These are phyloP conservation scores for Eunapius fragilis DNA, from an alignment of 37 sponge, comb jelly and placozoan species.

Conservation along the genomic window DNA sequence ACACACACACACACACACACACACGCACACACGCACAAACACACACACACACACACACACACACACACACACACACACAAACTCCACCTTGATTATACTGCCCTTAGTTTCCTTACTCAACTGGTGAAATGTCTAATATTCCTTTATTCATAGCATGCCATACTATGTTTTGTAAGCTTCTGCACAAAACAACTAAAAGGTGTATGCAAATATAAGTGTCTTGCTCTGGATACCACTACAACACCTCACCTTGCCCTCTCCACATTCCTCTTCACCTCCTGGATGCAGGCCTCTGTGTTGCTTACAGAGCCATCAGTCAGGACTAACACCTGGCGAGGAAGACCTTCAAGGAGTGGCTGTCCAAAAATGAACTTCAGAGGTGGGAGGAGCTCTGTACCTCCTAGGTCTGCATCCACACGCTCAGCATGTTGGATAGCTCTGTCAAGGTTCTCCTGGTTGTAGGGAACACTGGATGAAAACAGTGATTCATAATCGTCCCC, in stretches of 20 bases:
- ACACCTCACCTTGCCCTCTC: conserved; percentile 32
- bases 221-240: too few species aligned
- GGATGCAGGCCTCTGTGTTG: conserved; percentile 48
- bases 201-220: too few species aligned
- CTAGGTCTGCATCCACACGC: conserved; percentile 54
- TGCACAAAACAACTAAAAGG: too few species aligned
- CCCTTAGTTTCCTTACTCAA: too few species aligned
- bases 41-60: too few species aligned
- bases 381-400: conserved; percentile 56
- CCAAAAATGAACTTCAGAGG: conserved; percentile 57
- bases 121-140: too few species aligned
- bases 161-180: too few species aligned
- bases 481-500: conserved; percentile 43
- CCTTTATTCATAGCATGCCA: too few species aligned
- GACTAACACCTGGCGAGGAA: conserved; percentile 60
- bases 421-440: conserved; percentile 39
- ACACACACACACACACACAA: too few species aligned
- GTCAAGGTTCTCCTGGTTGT: conserved; percentile 50
- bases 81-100: too few species aligned
- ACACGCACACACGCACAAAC: too few species aligned
- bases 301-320: conserved; percentile 72
- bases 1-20: too few species aligned
- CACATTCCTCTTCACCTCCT: conserved; percentile 47
- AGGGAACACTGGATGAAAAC: conserved; percentile 45
- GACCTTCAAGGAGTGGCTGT: conserved; percentile 22